A percentile compares a stretch with the other conserved stretches of the same genome.
Evolutionary conservation across 2,113 vertebrate species (phyloP).

Genomic region (human): DNA sequence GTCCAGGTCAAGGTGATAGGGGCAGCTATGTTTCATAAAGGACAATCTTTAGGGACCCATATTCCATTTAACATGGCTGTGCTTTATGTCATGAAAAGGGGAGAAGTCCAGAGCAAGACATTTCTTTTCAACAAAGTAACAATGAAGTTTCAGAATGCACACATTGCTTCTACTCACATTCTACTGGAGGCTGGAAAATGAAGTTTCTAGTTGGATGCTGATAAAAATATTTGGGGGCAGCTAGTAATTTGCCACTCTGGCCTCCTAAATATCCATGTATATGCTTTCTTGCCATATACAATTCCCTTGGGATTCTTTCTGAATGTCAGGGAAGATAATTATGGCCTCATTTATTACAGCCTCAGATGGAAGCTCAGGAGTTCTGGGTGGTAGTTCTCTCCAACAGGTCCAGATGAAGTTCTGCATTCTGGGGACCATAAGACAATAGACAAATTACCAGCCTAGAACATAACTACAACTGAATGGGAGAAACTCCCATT

Average conservation of each 20-base stretch:
- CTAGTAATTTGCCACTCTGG: neutral
- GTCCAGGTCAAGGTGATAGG: neutral
- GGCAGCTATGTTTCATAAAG: neutral
- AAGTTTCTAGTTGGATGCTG: neutral
- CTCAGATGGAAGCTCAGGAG: neutral
- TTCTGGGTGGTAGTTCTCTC: neutral
- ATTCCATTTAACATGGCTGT: neutral
- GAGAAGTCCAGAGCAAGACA: neutral
- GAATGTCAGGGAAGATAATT: neutral
- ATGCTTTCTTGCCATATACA: neutral
- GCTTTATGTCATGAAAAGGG: neutral
- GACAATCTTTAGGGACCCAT: too few species aligned
- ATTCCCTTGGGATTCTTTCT: neutral
- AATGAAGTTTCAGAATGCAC: neutral
- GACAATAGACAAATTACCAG: neutral
- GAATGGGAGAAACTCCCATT: neutral
- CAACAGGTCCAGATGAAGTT: neutral
- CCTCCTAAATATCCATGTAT: neutral
- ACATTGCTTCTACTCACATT: neutral
- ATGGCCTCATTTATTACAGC: fast-evolving
- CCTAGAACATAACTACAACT: neutral
- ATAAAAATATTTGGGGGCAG: neutral
- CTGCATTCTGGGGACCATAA: neutral
- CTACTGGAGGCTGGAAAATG: neutral
- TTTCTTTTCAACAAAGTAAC: neutral